Percentiles rank a stretch among this genome's conserved stretches.
These are phyloP conservation scores for Euphysa ruthae DNA, from an alignment of 30 jellyfish, hydroid and myxozoan species.

Conservation along the genomic window DNA sequence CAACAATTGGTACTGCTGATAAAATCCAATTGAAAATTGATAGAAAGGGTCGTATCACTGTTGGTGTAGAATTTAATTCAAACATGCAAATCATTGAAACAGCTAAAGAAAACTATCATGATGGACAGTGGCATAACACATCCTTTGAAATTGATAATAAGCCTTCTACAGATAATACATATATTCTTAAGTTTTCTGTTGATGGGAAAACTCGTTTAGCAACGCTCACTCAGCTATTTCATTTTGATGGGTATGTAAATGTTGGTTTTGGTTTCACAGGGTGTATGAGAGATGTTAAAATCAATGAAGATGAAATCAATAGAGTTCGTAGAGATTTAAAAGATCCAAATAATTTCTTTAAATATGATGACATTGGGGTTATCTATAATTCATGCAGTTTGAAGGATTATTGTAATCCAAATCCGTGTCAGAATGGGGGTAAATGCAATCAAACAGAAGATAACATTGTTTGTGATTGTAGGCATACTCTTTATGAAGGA, in stretches of 20 bases:
- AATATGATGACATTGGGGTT: slow-evolving; percentile 47
- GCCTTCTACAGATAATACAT: slow-evolving; percentile 33
- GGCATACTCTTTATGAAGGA: slow-evolving; percentile 83
- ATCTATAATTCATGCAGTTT: slow-evolving; percentile 56
- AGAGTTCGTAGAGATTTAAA: slow-evolving; percentile 12
- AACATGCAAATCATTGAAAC: slow-evolving; percentile 62
- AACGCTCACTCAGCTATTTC: slow-evolving; percentile 34
- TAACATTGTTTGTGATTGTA: slow-evolving; percentile 78
- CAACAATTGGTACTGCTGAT: slow-evolving; percentile 43
- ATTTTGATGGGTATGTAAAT: slow-evolving; percentile 69
- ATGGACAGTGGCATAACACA: slow-evolving; percentile 88
- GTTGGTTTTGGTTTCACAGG: slow-evolving; percentile 97
- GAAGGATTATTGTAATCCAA: slow-evolving; percentile 94
- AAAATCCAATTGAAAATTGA: slow-evolving; percentile 45
- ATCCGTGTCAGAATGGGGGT: slow-evolving; percentile 95
- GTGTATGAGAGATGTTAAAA: slow-evolving; percentile 82
- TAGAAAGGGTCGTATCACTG: slow-evolving; percentile 70
- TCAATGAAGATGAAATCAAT: slow-evolving; percentile 50
- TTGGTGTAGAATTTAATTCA: slow-evolving; percentile 56
- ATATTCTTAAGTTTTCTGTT: slow-evolving; percentile 72
- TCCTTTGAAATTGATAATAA: slow-evolving; percentile 62
- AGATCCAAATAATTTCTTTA: slow-evolving; percentile 15
- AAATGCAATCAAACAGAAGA: slow-evolving; percentile 92
- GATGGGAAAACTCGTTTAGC: slow-evolving; percentile 83
- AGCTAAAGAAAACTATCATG: slow-evolving; percentile 59